Conservation (phyloP, 2,888 invertebrate genomes). For the Trachelus stipa region DNA sequence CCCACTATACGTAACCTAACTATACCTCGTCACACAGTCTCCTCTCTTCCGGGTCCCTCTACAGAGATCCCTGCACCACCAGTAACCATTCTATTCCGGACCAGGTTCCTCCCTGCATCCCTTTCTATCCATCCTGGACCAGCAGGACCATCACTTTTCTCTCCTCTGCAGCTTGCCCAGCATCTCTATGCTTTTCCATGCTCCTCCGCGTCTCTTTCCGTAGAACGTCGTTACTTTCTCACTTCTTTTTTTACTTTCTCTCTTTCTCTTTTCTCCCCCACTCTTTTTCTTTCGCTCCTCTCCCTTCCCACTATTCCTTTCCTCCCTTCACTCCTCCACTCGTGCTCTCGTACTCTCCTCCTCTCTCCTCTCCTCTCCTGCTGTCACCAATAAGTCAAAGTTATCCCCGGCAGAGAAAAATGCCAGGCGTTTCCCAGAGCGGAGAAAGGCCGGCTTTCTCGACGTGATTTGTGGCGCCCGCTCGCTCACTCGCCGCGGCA, state of each 20-base stretch:
- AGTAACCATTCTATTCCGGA: slow-evolving; percentile 18
- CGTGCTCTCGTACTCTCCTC: slow-evolving; percentile 21
- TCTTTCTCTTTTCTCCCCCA: slow-evolving; percentile 23
- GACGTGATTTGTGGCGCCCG: slow-evolving; percentile 65
- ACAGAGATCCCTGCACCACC: slow-evolving; percentile 17
- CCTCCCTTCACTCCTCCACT: slow-evolving; percentile 6
- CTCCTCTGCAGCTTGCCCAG: too few species aligned
- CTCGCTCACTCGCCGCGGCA: slow-evolving; percentile 65
- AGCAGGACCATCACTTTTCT: too few species aligned
- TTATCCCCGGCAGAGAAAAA: slow-evolving; percentile 66
- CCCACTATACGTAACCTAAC: slow-evolving; percentile 23
- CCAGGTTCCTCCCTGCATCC: slow-evolving; percentile 39
- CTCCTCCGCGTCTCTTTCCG: neutral
- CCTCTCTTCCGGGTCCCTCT: slow-evolving; percentile 14
- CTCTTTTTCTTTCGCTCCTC: slow-evolving; percentile 33
- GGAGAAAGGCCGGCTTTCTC: slow-evolving; percentile 64
- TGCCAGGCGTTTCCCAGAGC: slow-evolving; percentile 65
- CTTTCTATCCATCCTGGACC: slow-evolving; percentile 47
- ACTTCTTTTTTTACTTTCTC: slow-evolving; percentile 20
- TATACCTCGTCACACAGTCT: slow-evolving; percentile 19
- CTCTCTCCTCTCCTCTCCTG: slow-evolving; percentile 38
- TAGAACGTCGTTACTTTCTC: slow-evolving; percentile 28
- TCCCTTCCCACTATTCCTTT: slow-evolving; percentile 24
- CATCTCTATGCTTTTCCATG: too few species aligned
- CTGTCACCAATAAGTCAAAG: slow-evolving; percentile 67